Percentiles rank a stretch among this genome's conserved stretches.
Evolutionary conservation across 1,140 invertebrate genomes (phyloP).

Genomic region (Solen grandis): DNA sequence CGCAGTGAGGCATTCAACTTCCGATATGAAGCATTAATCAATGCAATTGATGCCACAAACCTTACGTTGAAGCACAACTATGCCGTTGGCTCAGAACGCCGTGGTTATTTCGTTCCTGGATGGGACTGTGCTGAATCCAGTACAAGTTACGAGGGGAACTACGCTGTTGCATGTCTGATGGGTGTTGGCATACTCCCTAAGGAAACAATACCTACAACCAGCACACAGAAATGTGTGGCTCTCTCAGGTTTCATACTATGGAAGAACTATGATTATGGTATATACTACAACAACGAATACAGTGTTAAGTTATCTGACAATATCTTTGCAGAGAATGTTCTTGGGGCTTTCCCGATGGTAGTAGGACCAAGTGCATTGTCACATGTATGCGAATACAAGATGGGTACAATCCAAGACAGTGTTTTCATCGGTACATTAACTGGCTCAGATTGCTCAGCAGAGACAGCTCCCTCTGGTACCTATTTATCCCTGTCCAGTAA

Average conservation of each 20-base stretch:
- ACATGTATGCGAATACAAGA: constrained; percentile 65
- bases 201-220: neutral
- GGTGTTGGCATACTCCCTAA: constrained; percentile 21
- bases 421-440: constrained; percentile 64
- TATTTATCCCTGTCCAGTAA: constrained; percentile 52
- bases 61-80: constrained; percentile 67
- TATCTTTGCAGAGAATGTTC: constrained; percentile 66
- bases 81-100: constrained; percentile 70
- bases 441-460: constrained; percentile 59
- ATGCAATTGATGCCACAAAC: constrained; percentile 59
- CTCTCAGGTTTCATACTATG: constrained; percentile 63
- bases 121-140: constrained; percentile 55
- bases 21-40: constrained; percentile 61
- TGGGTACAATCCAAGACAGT: constrained; percentile 58
- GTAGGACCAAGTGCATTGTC: constrained; percentile 64
- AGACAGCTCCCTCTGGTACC: constrained; percentile 53
- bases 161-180: constrained; percentile 49
- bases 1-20: constrained; percentile 64
- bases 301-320: constrained; percentile 54
- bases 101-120: constrained; percentile 64
- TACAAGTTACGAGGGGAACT: constrained; percentile 59
- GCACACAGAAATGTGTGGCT: constrained; percentile 40
- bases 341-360: constrained; percentile 68
- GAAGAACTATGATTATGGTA: constrained; percentile 67
- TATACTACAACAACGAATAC: constrained; percentile 67